Evolutionary conservation across 2,888 invertebrate species (phyloP).

Genomic region (Sminthurides aquaticus): DNA sequence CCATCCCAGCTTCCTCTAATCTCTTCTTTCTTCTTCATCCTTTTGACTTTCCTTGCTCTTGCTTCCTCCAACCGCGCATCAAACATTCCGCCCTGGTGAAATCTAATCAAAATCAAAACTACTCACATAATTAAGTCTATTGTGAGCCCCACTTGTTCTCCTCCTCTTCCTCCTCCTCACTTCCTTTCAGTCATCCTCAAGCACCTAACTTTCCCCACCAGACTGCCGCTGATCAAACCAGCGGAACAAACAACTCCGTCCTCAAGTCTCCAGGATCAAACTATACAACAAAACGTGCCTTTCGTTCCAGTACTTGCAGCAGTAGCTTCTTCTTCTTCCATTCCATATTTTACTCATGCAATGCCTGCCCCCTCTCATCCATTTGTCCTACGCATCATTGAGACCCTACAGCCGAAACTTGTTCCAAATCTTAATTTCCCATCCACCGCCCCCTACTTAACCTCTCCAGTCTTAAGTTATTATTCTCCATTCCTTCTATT

Average conservation of each 20-base stretch:
- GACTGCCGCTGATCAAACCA: too few species aligned
- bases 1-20: too few species aligned
- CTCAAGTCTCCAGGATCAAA: not conserved
- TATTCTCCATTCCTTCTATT: too few species aligned
- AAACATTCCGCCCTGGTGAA: not conserved
- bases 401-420: not conserved
- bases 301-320: too few species aligned
- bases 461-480: too few species aligned
- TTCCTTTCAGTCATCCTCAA: not conserved
- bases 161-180: not conserved
- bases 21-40: too few species aligned
- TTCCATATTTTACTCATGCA: too few species aligned
- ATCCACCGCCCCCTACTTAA: not conserved
- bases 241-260: too few species aligned
- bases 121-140: constrained; percentile 14
- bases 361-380: not conserved
- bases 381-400: not conserved
- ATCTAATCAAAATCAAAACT: constrained; percentile 19
- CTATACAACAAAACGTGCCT: too few species aligned
- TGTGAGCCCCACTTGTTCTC: constrained; percentile 12
- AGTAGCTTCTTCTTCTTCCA: too few species aligned
- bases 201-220: not conserved
- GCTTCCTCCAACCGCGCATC: too few species aligned
- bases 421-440: not conserved
- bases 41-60: too few species aligned